phyloP scores from a whole-genome alignment of 2,888 invertebrate genomes.

The Notodonta dromedarius region DNA sequence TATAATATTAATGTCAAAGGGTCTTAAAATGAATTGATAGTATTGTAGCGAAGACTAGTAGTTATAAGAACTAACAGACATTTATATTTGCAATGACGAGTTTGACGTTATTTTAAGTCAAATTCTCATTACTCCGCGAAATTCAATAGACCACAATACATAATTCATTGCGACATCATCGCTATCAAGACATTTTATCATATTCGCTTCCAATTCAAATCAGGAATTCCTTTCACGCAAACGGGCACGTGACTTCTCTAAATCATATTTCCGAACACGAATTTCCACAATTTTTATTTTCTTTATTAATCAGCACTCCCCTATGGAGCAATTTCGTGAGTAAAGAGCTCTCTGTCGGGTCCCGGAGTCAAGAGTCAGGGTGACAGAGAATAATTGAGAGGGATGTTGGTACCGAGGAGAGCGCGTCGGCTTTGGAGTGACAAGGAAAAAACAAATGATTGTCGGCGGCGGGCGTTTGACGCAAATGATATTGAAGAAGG shows the following conservation, averaged over 20 bases:
- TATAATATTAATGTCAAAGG: no score
- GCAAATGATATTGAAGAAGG: constrained; percentile 39
- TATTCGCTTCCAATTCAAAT: constrained; percentile 46
- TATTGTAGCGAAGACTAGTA: no score
- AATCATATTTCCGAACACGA: constrained; percentile 56
- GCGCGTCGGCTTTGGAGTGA: constrained; percentile 46
- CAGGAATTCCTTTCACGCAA: constrained; percentile 41
- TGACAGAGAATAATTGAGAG: constrained; percentile 71
- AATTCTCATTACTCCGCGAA: constrained; percentile 13
- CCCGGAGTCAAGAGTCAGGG: constrained; percentile 64
- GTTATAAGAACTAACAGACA: no score
- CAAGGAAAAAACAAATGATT: constrained; percentile 62
- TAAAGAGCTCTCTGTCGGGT: constrained; percentile 64
- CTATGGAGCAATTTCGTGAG: constrained; percentile 63
- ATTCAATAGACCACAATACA: constrained; percentile 24
- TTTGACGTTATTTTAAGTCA: constrained; percentile 2
- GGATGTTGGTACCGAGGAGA: constrained; percentile 35
- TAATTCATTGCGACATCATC: constrained; percentile 28
- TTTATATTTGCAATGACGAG: no score
- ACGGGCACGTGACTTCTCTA: constrained; percentile 55
- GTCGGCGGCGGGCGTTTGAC: constrained; percentile 47
- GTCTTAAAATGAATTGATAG: no score
- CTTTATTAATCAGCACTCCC: constrained; percentile 76
- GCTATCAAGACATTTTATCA: constrained; percentile 38
- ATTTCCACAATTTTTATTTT: constrained; percentile 65